Percentiles rank a stretch among this genome's conserved stretches.
phyloP scores from a whole-genome alignment of 1,140 invertebrate genomes.

The Ruditapes philippinarum region DNA sequence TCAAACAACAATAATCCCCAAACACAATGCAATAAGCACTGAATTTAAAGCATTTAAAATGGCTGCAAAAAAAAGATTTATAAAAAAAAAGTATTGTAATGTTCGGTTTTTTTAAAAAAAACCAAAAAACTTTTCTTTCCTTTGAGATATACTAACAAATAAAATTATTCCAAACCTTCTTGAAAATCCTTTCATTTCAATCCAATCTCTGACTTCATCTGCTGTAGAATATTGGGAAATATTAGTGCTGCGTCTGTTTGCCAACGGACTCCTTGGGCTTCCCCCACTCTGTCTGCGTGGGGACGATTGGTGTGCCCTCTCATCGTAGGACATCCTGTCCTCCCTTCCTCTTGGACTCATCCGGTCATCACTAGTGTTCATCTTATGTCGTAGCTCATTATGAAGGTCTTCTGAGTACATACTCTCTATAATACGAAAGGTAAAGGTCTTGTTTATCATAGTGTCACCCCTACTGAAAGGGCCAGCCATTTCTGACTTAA shows the following conservation, averaged over 20 bases:
- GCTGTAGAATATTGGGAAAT: constrained; percentile 43
- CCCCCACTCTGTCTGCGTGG: not conserved
- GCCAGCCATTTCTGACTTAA: too few relatives aligned
- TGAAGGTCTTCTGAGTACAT: constrained; percentile 47
- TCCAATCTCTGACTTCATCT: constrained; percentile 58
- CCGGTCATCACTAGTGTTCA: constrained; percentile 50
- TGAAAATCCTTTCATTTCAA: constrained; percentile 53
- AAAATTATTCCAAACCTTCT: too few relatives aligned
- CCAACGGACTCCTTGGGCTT: not conserved
- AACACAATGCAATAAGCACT: too few relatives aligned
- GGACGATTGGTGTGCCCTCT: not conserved
- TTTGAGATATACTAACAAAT: too few relatives aligned
- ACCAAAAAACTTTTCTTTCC: too few relatives aligned
- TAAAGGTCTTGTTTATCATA: too few relatives aligned
- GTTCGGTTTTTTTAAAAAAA: too few relatives aligned
- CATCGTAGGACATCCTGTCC: not conserved
- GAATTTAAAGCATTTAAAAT: too few relatives aligned
- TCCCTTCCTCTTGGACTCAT: constrained; percentile 2
- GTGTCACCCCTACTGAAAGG: too few relatives aligned
- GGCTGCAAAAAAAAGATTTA: too few relatives aligned
- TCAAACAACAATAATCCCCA: too few relatives aligned
- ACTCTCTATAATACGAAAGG: constrained; percentile 24
- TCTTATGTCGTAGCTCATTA: constrained; percentile 38
- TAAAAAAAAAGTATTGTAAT: too few relatives aligned
- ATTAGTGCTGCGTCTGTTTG: not conserved